Conservation (phyloP, 2,113 vertebrate genomes). For the Phasianus colchicus region DNA sequence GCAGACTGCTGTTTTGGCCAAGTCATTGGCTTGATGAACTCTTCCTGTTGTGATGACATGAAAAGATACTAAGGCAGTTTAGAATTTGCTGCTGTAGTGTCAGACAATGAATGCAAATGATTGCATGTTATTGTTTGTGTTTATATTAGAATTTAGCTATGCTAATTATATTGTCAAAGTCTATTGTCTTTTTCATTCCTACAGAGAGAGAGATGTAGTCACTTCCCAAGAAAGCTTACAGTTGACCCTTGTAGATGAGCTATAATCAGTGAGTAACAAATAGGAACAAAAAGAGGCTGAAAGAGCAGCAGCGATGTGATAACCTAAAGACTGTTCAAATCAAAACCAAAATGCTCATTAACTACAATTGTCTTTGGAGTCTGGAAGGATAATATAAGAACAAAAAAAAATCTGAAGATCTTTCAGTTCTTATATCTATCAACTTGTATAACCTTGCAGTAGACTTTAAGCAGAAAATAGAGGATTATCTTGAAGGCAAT, state of each 20-base stretch:
- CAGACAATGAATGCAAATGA: neutral
- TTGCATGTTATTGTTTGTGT: neutral
- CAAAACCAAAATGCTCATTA: slow-evolving; percentile 55
- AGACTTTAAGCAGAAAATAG: neutral
- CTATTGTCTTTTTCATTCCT: neutral
- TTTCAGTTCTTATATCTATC: neutral
- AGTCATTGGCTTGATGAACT: neutral
- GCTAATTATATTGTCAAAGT: neutral
- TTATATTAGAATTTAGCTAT: neutral
- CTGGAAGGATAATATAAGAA: neutral
- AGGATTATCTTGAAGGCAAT: neutral
- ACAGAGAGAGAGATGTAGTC: neutral
- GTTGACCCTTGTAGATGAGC: neutral
- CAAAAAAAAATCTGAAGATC: neutral
- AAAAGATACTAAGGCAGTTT: neutral
- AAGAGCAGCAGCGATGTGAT: neutral
- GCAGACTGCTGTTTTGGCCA: neutral
- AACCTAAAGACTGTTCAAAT: neutral
- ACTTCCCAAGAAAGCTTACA: neutral
- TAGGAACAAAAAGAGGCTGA: neutral
- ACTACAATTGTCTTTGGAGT: neutral
- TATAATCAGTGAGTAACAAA: neutral
- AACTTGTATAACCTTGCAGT: neutral
- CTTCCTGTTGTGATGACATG: neutral
- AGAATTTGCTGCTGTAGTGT: too few relatives aligned